phyloP scores from a whole-genome alignment of 2,888 invertebrate genomes.

The Yponomeuta cagnagella region DNA sequence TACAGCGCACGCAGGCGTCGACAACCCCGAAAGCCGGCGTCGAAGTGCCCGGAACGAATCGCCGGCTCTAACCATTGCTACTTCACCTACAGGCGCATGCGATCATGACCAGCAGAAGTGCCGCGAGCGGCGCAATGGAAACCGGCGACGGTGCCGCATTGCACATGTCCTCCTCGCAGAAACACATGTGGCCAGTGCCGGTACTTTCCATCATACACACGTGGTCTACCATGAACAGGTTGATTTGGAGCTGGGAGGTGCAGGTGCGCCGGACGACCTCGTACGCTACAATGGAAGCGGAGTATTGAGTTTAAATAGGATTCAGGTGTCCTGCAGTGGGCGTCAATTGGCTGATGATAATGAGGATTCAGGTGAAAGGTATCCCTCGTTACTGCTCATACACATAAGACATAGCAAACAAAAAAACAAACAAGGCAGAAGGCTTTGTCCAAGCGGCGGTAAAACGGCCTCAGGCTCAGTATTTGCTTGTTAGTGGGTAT shows the following conservation, averaged over 20 bases:
- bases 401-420: too few relatives aligned
- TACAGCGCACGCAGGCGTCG: neutral
- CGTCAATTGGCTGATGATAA: too few relatives aligned
- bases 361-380: too few relatives aligned
- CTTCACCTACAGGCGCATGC: conserved; percentile 74
- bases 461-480: too few relatives aligned
- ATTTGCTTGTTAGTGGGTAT: too few relatives aligned
- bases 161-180: conserved; percentile 98
- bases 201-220: conserved; percentile 99
- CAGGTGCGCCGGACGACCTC: conserved; percentile 94
- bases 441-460: too few relatives aligned
- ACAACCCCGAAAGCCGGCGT: neutral
- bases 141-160: conserved; percentile 66
- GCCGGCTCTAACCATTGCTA: conserved; percentile 33
- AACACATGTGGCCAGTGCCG: conserved; percentile 98
- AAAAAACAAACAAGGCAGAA: too few relatives aligned
- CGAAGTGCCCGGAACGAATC: conserved; percentile 31
- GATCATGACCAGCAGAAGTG: conserved; percentile 41
- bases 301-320: too few relatives aligned
- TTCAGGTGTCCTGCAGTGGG: too few relatives aligned
- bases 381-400: too few relatives aligned
- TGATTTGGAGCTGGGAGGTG: conserved; percentile 95
- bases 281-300: conserved; percentile 80
- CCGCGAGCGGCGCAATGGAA: conserved; percentile 36
- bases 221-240: conserved; percentile 98